Base-by-base conservation (phyloP, 2,113 vertebrate species). In the Callocephalon fimbriatum region DNA sequence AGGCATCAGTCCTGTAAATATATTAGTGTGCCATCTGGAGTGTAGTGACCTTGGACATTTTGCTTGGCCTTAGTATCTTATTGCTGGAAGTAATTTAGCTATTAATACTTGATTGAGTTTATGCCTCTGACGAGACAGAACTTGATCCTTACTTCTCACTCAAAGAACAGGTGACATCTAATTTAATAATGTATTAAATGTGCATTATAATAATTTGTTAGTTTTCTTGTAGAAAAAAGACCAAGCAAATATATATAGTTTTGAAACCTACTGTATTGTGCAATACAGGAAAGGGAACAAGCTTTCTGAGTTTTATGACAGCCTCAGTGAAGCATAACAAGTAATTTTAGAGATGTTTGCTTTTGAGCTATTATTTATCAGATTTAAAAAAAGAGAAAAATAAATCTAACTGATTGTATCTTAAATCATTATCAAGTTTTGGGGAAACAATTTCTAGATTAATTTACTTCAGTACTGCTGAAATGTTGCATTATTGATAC, bases 321-420 rank as follows among this genome's bases (percentile, higher is more conserved):
- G 87, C 76, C 44, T 94, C 54, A 42, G 50, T 75, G 95, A 96
- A 92, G 94, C 19, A 23, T 53, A 97, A 86, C 71, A 83, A 90
- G 72, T 98, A 93, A 93, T 97, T 97, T 97, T 95, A 93, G 91
- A 97, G 88, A 76, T 76, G 90, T 86, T 87, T 97, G 94, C 96
- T 92, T 96, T 81, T 95, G 93, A 97, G 95, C 72, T 94, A 83
- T 94, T 96, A 95, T 96, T 97, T 95, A 93, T 88, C 75, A 93
- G 17, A 32, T 95, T 96, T 90, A 10, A 67, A 78, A 89, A 47
- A 58, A 23, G 32, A 58, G 20, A 58, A 58, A 58, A 58, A 23
- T 15, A 58, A 23, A 35, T 90, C 14, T 32, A 22, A 21, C 68
- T 78, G 53, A 59, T 54, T 70, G 58, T 44, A 65, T 27, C 58